Percentiles rank a stretch among this genome's conserved stretches.
phyloP scores from a whole-genome alignment of 2,113 vertebrate species.

The Engraulis encrasicolus region DNA sequence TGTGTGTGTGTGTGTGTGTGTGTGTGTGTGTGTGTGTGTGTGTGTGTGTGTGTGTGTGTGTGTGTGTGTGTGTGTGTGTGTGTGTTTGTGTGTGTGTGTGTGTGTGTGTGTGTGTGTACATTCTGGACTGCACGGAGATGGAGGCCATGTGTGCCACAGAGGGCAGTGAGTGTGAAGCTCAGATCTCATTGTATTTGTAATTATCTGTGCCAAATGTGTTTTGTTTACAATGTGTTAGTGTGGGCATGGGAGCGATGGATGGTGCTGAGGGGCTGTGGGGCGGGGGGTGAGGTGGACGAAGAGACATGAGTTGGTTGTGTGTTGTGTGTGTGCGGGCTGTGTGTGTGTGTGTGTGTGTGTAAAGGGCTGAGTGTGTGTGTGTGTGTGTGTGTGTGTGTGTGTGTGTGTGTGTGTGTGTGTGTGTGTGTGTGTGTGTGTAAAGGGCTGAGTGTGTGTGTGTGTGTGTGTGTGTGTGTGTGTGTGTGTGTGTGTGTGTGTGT shows the following conservation, averaged over 20 bases:
- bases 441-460: background rate
- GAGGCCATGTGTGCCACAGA: slow-evolving; percentile 66
- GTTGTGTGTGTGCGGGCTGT: background rate
- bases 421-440: background rate
- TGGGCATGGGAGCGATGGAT: background rate
- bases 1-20: too few species aligned
- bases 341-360: background rate
- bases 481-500: background rate
- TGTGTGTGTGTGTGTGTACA: too few species aligned
- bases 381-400: background rate
- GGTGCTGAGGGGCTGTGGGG: background rate
- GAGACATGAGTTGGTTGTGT: too few species aligned
- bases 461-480: background rate
- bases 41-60: too few species aligned
- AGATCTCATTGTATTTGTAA: slow-evolving; percentile 71
- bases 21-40: too few species aligned
- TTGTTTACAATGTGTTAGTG: slow-evolving; percentile 69
- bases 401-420: too few species aligned
- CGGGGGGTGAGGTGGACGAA: slow-evolving; percentile 22
- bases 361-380: background rate
- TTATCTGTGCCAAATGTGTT: slow-evolving; percentile 77
- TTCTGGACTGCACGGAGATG: slow-evolving; percentile 55
- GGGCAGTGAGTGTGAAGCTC: slow-evolving; percentile 72
- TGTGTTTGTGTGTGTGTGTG: too few species aligned
- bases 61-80: too few species aligned